phyloP scores from a whole-genome alignment of 1,140 invertebrate genomes.

The Andricus grossulariae region DNA sequence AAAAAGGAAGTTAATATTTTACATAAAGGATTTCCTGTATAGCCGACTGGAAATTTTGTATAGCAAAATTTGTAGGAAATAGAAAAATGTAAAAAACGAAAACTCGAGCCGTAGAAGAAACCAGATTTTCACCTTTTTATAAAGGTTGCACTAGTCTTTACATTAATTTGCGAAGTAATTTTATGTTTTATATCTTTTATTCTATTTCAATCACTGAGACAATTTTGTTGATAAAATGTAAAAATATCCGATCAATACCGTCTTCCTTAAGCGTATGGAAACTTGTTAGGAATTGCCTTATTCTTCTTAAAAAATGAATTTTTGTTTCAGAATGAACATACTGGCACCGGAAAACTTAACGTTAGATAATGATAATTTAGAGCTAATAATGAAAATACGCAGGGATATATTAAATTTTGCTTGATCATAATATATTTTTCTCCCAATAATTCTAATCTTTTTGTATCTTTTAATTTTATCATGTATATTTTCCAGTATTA shows the following conservation, averaged over 20 bases:
- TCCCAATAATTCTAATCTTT: too few relatives aligned
- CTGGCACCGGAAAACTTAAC: constrained; percentile 8
- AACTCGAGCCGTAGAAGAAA: not conserved
- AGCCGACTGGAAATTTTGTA: not conserved
- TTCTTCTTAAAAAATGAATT: constrained; percentile 5
- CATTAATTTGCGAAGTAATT: not conserved
- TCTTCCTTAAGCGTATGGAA: constrained; percentile 15
- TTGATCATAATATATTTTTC: not conserved
- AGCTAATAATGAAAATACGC: not conserved
- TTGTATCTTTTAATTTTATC: too few relatives aligned
- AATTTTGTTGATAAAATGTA: not conserved
- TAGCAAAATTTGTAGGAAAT: not conserved
- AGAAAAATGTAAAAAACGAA: constrained; percentile 2
- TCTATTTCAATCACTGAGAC: not conserved
- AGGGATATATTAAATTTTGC: not conserved
- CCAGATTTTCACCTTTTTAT: not conserved
- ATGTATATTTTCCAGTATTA: too few relatives aligned
- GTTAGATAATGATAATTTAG: not conserved
- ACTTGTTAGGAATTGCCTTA: constrained; percentile 13
- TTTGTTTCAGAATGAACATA: constrained; percentile 1
- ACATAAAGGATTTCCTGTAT: not conserved
- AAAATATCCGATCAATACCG: constrained; percentile 21
- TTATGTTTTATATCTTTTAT: too few relatives aligned
- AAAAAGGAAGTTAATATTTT: constrained; percentile 37
- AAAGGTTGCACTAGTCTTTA: not conserved